phyloP scores from a whole-genome alignment of 2,113 vertebrate species.

The Otocyon megalotis region DNA sequence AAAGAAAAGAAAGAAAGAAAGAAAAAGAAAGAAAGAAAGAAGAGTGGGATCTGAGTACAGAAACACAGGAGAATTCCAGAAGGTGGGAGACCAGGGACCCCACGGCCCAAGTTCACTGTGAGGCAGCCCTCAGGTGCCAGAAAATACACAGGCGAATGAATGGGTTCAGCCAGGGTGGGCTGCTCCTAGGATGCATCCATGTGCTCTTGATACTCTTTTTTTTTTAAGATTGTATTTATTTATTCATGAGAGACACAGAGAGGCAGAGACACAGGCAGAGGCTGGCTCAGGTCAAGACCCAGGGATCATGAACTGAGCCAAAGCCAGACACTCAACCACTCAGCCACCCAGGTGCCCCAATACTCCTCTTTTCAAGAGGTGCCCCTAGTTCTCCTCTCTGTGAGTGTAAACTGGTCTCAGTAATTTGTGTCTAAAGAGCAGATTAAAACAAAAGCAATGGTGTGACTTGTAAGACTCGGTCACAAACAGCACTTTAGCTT shows the following conservation, averaged over 20 bases:
- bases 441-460: neutral
- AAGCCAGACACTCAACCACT: too few relatives aligned
- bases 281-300: too few relatives aligned
- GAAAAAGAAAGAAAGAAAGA: too few relatives aligned
- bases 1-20: too few relatives aligned
- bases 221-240: too few relatives aligned
- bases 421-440: neutral
- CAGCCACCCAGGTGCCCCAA: too few relatives aligned
- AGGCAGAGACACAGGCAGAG: too few relatives aligned
- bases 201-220: neutral
- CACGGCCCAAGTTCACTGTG: neutral
- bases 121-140: neutral
- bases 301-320: too few relatives aligned
- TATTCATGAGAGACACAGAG: too few relatives aligned
- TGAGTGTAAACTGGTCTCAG: neutral
- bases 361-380: neutral
- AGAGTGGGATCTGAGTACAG: neutral
- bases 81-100: neutral
- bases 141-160: too few relatives aligned
- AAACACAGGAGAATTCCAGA: neutral
- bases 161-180: neutral
- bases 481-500: neutral
- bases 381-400: neutral
- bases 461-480: neutral
- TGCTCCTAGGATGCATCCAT: neutral